phyloP scores from a whole-genome alignment of 2,797 vertebrate species.

The Knipowitschia caucasica region DNA sequence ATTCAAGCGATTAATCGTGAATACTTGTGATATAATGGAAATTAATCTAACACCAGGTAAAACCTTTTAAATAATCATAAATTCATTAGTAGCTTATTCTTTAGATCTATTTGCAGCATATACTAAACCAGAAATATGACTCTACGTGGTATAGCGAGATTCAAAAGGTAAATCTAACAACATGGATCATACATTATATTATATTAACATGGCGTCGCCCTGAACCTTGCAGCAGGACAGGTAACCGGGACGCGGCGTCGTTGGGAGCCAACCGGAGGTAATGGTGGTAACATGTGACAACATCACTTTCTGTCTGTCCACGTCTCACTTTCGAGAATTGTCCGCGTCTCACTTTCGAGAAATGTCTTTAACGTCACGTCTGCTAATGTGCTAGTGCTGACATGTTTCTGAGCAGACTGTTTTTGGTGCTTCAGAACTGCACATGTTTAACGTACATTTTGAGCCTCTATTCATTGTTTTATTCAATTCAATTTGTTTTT shows the following conservation, averaged over 20 bases:
- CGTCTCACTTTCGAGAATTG: slow-evolving; percentile 31
- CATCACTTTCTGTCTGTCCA: slow-evolving; percentile 54
- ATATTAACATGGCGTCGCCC: slow-evolving; percentile 63
- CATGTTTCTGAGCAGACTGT: not conserved
- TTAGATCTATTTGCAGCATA: no score
- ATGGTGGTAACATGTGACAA: slow-evolving; percentile 62
- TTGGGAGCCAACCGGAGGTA: slow-evolving; percentile 75
- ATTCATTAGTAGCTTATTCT: no score
- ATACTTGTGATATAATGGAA: no score
- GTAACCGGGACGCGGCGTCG: slow-evolving; percentile 52
- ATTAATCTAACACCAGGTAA: no score
- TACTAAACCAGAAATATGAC: no score
- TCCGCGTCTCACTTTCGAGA: no score
- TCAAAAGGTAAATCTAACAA: no score
- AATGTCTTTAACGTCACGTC: slow-evolving; percentile 36
- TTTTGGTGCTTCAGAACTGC: slow-evolving; percentile 33
- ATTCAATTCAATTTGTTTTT: not conserved
- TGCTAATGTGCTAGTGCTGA: slow-evolving; percentile 4
- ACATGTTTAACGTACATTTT: no score
- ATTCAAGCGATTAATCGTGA: no score
- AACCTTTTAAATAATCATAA: no score
- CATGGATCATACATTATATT: slow-evolving; percentile 39
- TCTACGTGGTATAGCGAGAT: no score
- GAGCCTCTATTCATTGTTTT: no score
- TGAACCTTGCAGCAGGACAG: slow-evolving; percentile 74